Base-by-base conservation (phyloP, 2,797 vertebrate genomes). In the Lepilemur ruficaudatus region DNA sequence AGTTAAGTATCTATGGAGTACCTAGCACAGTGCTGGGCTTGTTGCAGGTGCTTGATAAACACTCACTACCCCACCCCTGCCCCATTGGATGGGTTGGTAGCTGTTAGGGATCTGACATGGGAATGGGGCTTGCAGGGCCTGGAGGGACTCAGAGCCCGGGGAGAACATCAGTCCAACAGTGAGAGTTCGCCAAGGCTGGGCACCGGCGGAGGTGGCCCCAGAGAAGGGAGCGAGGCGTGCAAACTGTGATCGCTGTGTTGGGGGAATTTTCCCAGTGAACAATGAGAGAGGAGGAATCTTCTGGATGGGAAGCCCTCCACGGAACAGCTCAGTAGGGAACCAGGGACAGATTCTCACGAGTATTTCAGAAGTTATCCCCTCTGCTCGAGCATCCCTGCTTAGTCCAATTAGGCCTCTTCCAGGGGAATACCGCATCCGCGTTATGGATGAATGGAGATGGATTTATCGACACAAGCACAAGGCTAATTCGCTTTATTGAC, bases 401-500 rank as follows among this genome's bases (percentile, higher is more conserved):
- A 3, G n/a, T 75, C 25, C 43, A 57, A 0, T 70, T 43, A 89
- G 89, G 28, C 32, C 28, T 73, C 67, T 93, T 61, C 23, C 25
- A 15, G 82, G 25, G 61, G 94, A 86, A 75, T 6, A 59, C 38
- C 22, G 10, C 25, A 7, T 57, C 5, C 15, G 25, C 59, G 17
- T n/a, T 59, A 38, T n/a, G 63, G 23, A 20, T 75, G 63, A 75
- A 32, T 61, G 10, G 65, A 88, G 55, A 73, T 78, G 59, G 61
- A 72, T 55, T 59, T 72, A 79, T 41, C 38, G 48, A 46, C 41
- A 72, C 15, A 70, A 79, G 35, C 81, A 81, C 25, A 89, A 89
- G 81, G 23, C 35, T 17, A 93, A 89, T 63, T 93, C 22, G 41
- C 55, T 95, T 61, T 73, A 43, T 93, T 55, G 81, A 70, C 43